Evolutionary conservation across 2,888 invertebrate species (phyloP).

Genomic region (Caprella mutica): DNA sequence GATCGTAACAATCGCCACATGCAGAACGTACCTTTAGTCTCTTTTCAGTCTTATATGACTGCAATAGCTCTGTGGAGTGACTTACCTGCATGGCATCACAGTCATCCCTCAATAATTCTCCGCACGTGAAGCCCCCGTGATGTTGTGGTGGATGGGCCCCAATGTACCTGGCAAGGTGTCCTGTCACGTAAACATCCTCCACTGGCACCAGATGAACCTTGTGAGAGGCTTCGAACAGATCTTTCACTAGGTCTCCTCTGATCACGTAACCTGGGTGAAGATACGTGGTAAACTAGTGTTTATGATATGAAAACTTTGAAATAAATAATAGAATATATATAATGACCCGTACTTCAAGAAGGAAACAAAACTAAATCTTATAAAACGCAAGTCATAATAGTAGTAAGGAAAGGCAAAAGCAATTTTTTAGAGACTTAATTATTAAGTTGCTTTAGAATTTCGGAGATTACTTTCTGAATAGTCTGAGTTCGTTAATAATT

Average conservation of each 20-base stretch:
- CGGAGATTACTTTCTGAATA: too few relatives aligned
- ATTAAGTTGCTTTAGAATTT: too few relatives aligned
- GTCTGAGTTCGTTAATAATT: too few relatives aligned
- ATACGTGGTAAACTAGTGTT: background rate
- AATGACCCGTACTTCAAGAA: background rate
- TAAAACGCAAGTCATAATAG: too few relatives aligned
- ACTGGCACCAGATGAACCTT: constrained; percentile 36
- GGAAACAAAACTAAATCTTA: too few relatives aligned
- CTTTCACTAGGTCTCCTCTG: constrained; percentile 36
- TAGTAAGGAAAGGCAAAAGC: too few relatives aligned
- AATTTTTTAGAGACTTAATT: too few relatives aligned
- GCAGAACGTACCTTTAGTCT: too few relatives aligned
- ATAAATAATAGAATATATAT: background rate
- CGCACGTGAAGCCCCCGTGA: constrained; percentile 36
- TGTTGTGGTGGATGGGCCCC: constrained; percentile 34
- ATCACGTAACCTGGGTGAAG: constrained; percentile 38
- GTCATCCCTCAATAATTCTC: constrained; percentile 34
- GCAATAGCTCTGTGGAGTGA: background rate
- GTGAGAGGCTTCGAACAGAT: constrained; percentile 37
- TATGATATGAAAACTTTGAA: too few relatives aligned
- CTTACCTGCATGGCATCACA: constrained; percentile 34
- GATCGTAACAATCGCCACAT: too few relatives aligned
- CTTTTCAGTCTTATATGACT: background rate
- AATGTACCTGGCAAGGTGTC: constrained; percentile 34
- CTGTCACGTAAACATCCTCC: constrained; percentile 42